Conservation (phyloP, 2,113 vertebrate genomes). For the Alexandromys fortis region DNA sequence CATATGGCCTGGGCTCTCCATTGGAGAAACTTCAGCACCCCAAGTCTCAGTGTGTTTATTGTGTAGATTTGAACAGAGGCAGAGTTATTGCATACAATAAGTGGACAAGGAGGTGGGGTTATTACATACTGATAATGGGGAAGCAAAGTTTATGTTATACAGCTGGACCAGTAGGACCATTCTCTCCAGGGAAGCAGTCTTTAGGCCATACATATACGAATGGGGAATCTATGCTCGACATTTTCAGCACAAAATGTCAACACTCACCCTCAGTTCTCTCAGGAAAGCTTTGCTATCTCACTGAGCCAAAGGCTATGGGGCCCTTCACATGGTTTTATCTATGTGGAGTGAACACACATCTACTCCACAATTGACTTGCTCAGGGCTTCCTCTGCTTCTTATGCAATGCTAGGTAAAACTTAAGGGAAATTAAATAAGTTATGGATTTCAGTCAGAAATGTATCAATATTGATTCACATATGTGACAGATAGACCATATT, state of each 20-base stretch:
- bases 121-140: not conserved
- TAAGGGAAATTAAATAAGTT: not conserved
- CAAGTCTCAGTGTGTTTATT: not conserved
- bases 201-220: not conserved
- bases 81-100: not conserved
- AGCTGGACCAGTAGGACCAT: not conserved
- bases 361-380: not conserved
- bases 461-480: conserved; percentile 21
- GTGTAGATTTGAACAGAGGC: not conserved
- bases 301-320: not conserved
- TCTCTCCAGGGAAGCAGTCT: not conserved
- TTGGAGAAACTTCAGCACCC: not conserved
- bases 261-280: not conserved
- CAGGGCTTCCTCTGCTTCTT: not conserved
- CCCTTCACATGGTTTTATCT: not conserved
- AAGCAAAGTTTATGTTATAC: not conserved
- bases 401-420: not conserved
- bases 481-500: conserved; percentile 11
- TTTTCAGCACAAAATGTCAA: not conserved
- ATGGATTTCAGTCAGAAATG: not conserved
- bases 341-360: not conserved
- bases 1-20: accelerated
- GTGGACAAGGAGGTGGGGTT: not conserved
- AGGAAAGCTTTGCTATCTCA: not conserved
- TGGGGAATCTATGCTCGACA: not conserved